Evolutionary conservation across 2,797 vertebrate genomes (phyloP), one percentile per base, ranked within the genome.

Genomic region (Acanthopagrus latus): DNA sequence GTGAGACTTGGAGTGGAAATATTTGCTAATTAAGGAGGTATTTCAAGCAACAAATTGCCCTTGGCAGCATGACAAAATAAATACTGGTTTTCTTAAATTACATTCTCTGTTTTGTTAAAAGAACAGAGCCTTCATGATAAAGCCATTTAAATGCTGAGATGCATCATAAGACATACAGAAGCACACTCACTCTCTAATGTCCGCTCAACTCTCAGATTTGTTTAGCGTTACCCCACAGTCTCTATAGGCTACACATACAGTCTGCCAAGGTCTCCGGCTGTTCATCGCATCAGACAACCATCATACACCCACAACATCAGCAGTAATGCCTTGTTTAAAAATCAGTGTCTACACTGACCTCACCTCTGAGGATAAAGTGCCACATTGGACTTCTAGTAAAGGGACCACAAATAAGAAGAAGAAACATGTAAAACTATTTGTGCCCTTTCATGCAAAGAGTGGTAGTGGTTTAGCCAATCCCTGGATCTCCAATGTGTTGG

Each of bases 51-150:
- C 64, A 77, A 70, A 79, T 87, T 72, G 81, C 84, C 86, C 87
- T 89, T 84, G 90, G 88, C 81, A 86, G 72, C 82, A 74, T 89
- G 84, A 88, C 80, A 89, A 93, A 93, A 93, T 93, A 93, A 93
- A 93, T 93, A 93, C 89, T 81, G 81, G 10, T 86, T 81, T 87
- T 83, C 74, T 85, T 80, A 54, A 85, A 71, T 87, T 86, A 85
- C 82, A 76, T 82, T 66, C 60, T 86, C 74, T 79, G 74, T 83
- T 88, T 74, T 69, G 64, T 77, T 70, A 64, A 85, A 83, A 72
- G 13, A 85, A 87, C 82, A 86, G 71, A 88, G 80, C 77, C 66
- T 16, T 78, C 64, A 18, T 20, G 21, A 86, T 91, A 88, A 92
- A 93, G 89, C 86, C 86, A 71, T 90, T 86, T 9, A 68, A 89